phyloP scores from a whole-genome alignment of 1,140 invertebrate genomes.

The Proctacanthus coquilletti region DNA sequence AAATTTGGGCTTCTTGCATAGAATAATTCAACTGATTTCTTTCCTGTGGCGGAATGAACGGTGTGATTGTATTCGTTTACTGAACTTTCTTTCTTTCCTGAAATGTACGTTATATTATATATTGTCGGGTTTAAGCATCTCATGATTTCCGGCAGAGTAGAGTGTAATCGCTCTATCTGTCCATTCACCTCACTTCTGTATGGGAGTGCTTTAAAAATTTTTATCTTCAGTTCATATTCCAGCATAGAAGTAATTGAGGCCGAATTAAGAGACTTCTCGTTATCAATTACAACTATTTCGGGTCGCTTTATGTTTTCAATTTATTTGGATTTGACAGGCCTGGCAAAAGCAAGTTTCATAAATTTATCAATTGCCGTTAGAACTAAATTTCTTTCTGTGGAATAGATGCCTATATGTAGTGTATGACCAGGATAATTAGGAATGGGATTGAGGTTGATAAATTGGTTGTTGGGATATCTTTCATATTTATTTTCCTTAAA shows the following conservation, averaged over 20 bases:
- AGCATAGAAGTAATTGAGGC: conserved; percentile 4
- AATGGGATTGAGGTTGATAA: conserved; percentile 5
- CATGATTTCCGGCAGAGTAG: conserved; percentile 10
- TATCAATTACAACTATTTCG: conserved; percentile 6
- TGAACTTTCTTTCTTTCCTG: conserved; percentile 4
- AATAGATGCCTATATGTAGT: conserved; percentile 9
- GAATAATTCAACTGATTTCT: conserved; percentile 5
- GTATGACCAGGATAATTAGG: conserved; percentile 6
- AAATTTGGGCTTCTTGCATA: conserved; percentile 1
- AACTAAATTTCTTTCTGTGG: conserved; percentile 4
- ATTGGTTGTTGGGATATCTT: conserved; percentile 3
- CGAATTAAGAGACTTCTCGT: conserved; percentile 7
- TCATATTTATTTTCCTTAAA: conserved; percentile 9
- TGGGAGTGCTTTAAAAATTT: conserved; percentile 5
- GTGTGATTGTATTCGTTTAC: conserved; percentile 8
- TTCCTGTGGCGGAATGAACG: conserved; percentile 5
- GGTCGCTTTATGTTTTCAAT: too few species aligned
- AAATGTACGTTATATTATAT: conserved; percentile 2
- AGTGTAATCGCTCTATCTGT: conserved; percentile 10
- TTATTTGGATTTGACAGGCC: too few species aligned
- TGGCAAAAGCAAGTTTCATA: too few species aligned
- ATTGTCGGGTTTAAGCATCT: conserved; percentile 5
- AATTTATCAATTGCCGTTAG: conserved; percentile 2
- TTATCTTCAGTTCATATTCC: conserved; percentile 5
- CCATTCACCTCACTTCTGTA: conserved; percentile 7